These are phyloP conservation scores for Platysternon megacephalum DNA, from an alignment of 2,113 vertebrate genomes.

Conservation along the genomic window DNA sequence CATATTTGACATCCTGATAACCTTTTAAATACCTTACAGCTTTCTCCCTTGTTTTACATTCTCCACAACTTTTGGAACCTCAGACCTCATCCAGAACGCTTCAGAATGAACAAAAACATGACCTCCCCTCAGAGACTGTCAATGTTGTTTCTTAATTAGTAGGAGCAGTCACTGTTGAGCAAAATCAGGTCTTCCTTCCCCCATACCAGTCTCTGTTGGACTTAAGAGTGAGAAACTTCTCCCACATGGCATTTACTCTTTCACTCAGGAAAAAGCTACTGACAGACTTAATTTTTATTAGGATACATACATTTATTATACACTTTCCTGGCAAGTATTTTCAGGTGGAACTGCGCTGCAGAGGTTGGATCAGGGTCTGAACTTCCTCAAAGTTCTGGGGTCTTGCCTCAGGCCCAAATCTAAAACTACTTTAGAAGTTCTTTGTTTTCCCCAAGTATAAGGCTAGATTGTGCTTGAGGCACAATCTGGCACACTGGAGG, in stretches of 20 bases:
- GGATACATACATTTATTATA: background rate
- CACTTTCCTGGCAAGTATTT: background rate
- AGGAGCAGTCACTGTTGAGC: background rate
- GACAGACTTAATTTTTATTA: background rate
- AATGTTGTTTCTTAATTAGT: conserved; percentile 5
- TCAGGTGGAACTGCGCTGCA: background rate
- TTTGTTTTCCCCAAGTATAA: background rate
- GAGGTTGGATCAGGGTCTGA: background rate
- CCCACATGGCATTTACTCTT: background rate
- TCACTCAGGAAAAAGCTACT: background rate
- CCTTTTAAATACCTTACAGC: background rate
- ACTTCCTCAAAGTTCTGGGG: background rate
- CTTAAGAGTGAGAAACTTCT: background rate
- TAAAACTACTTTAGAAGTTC: background rate
- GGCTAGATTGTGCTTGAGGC: background rate
- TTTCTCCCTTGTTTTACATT: background rate
- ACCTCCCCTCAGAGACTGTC: background rate
- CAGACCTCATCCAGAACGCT: conserved; percentile 25
- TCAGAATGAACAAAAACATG: background rate
- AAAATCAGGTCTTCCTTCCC: background rate
- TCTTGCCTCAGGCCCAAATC: background rate
- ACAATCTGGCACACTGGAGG: background rate
- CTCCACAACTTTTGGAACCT: conserved; percentile 3
- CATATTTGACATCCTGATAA: background rate
- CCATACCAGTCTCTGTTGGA: conserved; percentile 6